Evolutionary conservation across 2,888 invertebrate genomes (phyloP), one percentile per base, ranked within the genome.

Genomic region (Hypomecis atomaria): DNA sequence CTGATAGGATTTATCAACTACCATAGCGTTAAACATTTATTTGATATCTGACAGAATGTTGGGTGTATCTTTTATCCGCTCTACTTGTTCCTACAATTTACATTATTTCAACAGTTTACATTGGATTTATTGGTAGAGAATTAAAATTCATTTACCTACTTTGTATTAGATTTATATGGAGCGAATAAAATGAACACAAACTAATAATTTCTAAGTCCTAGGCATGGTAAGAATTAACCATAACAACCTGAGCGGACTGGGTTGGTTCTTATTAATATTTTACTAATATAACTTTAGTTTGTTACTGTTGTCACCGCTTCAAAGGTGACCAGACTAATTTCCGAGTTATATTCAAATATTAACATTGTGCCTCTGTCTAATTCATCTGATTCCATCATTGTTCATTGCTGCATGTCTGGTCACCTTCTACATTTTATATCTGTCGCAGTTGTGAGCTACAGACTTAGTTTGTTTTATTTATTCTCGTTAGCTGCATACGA

Each of bases 331-430:
- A 92, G 92, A 92, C 92, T 88, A 76, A 62, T 71, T 65, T 71
- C 54, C 69, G 62, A 62, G 66, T 67, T 64, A 50, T 49, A 54
- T 60, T 66, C 61, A 62, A 60, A 71, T 66, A 52, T 52, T 62
- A 53, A 56, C 47, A 70, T 63, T 59, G 62, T 56, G 59, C 45
- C 66, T 68, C 61, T 59, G 52, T 52, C 58, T 47, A 36, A 44
- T 13, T 23, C 47, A 47, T 45, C n/a, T 70, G 65, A 68, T 70
- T 67, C 52, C 66, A 59, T 53, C 60, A 72, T 75, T 72, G 72
- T 76, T 66, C 91, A 86, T 92, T 90, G 82, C 92, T 92, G 92
- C 92, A 90, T 91, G 91, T 92, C 92, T 92, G 92, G 92, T 92
- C 91, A 90, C 89, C 92, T 92, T 90, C 71, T 62, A 73, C 36